Evolutionary conservation across 2,888 invertebrate genomes (phyloP).

Genomic region (Pemphredon lugubris): DNA sequence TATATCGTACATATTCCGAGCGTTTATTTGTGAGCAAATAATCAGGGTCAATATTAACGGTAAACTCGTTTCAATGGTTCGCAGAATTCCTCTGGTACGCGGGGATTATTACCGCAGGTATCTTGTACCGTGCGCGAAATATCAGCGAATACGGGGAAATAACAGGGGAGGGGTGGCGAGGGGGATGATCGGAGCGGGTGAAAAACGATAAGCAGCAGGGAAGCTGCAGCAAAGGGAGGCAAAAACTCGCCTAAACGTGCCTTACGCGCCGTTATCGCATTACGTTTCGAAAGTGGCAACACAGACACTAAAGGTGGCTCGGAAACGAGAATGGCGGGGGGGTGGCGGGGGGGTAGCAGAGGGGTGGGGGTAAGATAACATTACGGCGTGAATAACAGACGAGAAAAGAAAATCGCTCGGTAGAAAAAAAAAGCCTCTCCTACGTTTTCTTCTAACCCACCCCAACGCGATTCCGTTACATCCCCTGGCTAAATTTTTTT

Average conservation of each 20-base stretch:
- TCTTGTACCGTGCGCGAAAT: too few relatives aligned
- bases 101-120: background rate
- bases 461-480: background rate
- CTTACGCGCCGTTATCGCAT: slow-evolving; percentile 51
- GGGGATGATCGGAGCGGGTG: background rate
- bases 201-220: too few relatives aligned
- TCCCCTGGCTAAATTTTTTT: background rate
- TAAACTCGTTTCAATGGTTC: too few relatives aligned
- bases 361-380: slow-evolving; percentile 41
- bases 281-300: slow-evolving; percentile 44
- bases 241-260: slow-evolving; percentile 23
- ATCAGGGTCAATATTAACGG: too few relatives aligned
- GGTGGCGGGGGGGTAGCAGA: too few relatives aligned
- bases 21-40: too few relatives aligned
- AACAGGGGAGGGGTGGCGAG: background rate
- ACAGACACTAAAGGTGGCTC: slow-evolving; percentile 29
- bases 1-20: too few relatives aligned
- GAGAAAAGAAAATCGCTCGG: slow-evolving; percentile 28
- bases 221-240: background rate
- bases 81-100: too few relatives aligned
- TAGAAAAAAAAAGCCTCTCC: slow-evolving; percentile 35
- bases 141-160: too few relatives aligned
- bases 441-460: background rate
- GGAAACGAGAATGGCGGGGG: slow-evolving; percentile 18
- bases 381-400: slow-evolving; percentile 40